Base-by-base conservation (phyloP, 2,888 invertebrate genomes). In the Drosophila paranaensis region DNA sequence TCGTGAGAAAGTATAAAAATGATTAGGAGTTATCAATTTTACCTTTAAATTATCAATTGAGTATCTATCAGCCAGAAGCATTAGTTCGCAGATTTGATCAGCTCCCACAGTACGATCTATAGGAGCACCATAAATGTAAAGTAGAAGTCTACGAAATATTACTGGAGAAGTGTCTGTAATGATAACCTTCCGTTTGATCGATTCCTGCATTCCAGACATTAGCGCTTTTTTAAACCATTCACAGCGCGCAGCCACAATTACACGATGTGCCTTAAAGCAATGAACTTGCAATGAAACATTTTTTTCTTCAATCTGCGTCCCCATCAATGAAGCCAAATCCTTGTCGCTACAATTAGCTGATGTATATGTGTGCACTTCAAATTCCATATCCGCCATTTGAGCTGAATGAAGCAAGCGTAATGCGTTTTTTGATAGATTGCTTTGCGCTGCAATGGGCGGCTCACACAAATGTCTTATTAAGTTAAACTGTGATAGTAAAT, bases 151-250 rank as follows among this genome's bases (percentile, higher is more conserved):
- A 53, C 93, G 92, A 91, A 95, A 95, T 72, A 95, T 93, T 56
- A 93, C 93, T 14, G 95, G 95, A 68, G 94, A 94, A 40, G 95
- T 95, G 85, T 95, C 95, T 79, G 95, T 95, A 62, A 96, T 94
- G 14, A 94, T 93, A 63, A 96, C 95, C 93, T 95, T 95, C 88
- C 95, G 95, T 87, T 95, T 94, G 75, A 96, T 95, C 30, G 95
- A 94, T 92, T 96, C 96, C 82, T 94, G 93, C 96, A 96, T 96
- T 56, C 95, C 96, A 55, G 95, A 95, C 50, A 95, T 93, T 16
- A 96, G 91, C 1, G 95, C 96, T 78, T 95, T 93, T 54, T 95
- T 93, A 89, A 95, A 95, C 95, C 95, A 95, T 89, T 95, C 95
- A 91, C 95, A 95, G 67, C 91, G 87, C 1, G 95, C 93, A 5